Evolutionary conservation across 2,797 vertebrate species (phyloP).

Genomic region (Etheostoma perlongum): DNA sequence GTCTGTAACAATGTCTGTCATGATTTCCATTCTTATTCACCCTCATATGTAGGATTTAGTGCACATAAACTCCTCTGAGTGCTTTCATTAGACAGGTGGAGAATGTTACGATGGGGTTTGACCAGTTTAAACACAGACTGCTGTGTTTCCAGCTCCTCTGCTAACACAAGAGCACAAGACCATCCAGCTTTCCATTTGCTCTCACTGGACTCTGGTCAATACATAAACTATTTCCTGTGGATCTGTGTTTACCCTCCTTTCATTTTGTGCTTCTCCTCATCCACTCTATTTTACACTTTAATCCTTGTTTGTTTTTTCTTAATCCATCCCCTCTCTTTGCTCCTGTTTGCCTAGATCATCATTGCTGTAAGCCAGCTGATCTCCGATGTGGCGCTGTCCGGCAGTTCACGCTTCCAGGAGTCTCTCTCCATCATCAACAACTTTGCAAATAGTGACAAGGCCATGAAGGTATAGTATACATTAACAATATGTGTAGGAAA

Average conservation of each 20-base stretch:
- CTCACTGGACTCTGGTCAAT: neutral
- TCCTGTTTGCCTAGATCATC: constrained; percentile 88
- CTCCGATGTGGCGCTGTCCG: constrained; percentile 94
- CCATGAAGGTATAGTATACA: constrained; percentile 90
- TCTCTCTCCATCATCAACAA: constrained; percentile 98
- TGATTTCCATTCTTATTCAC: neutral
- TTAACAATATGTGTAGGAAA: too few species aligned
- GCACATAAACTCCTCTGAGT: neutral
- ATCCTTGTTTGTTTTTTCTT: accelerated
- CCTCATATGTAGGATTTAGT: neutral
- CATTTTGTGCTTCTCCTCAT: neutral
- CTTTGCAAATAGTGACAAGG: constrained; percentile 97
- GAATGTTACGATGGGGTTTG: constrained; percentile 20
- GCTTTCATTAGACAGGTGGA: neutral
- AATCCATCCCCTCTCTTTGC: accelerated
- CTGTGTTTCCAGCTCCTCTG: constrained; percentile 1
- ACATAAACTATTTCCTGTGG: neutral
- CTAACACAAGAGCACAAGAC: neutral
- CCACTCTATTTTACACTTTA: too few species aligned
- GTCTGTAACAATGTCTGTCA: neutral
- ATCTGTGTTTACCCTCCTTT: neutral
- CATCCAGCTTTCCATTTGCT: constrained; percentile 8
- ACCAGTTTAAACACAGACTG: constrained; percentile 13
- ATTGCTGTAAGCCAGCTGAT: constrained; percentile 98
- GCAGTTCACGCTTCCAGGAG: constrained; percentile 96